Evolutionary conservation across 2,797 vertebrate species (phyloP).

Genomic region (Spatula versicolor): DNA sequence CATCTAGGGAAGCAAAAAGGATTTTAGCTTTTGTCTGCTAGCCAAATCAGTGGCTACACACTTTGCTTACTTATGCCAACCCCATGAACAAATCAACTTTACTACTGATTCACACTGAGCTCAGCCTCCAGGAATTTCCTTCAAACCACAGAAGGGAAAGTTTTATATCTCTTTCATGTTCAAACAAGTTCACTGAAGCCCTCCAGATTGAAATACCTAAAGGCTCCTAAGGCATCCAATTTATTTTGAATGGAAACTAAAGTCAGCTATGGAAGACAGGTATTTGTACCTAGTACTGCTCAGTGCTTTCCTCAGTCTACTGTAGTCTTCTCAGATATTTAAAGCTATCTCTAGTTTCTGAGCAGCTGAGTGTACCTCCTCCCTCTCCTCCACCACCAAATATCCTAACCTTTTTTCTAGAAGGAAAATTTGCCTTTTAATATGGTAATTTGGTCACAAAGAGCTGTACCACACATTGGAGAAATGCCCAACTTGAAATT

Average conservation of each 20-base stretch:
- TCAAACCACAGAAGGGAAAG: not conserved
- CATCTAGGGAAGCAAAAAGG: not conserved
- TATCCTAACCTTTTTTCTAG: not conserved
- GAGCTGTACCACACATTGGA: not conserved
- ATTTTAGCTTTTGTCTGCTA: slow-evolving; percentile 9
- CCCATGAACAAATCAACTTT: not conserved
- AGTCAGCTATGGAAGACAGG: not conserved
- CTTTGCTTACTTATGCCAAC: not conserved
- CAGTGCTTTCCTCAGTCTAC: not conserved
- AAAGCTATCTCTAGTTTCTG: not conserved
- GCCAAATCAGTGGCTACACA: not conserved
- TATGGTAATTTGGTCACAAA: not conserved
- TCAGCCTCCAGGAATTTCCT: not conserved
- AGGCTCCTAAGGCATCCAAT: not conserved
- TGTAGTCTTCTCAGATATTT: not conserved
- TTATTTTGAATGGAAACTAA: not conserved
- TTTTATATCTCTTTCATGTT: not conserved
- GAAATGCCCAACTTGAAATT: not conserved
- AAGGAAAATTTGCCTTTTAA: not conserved
- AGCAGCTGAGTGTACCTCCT: not conserved
- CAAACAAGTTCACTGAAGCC: not conserved
- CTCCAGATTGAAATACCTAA: not conserved
- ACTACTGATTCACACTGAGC: not conserved
- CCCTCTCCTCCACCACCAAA: not conserved
- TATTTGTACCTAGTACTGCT: not conserved